Conservation (phyloP, 1,140 invertebrate genomes). For the Microplitis mediator region DNA sequence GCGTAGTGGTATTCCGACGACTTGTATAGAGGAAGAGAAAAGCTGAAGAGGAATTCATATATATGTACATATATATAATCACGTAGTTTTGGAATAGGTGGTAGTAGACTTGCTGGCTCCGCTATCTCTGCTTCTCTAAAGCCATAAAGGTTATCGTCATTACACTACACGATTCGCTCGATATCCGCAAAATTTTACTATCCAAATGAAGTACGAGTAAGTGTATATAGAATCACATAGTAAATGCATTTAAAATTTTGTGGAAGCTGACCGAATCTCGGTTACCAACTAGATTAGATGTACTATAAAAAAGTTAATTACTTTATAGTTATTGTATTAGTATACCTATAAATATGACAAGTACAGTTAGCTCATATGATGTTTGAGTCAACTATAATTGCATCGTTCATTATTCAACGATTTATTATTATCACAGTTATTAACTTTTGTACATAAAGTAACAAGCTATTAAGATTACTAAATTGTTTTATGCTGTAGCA, state of each 20-base stretch:
- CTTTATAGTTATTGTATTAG: too few relatives aligned
- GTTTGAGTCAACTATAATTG: conserved; percentile 14
- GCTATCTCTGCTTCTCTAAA: conserved; percentile 2
- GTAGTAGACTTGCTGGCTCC: background rate
- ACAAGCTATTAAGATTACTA: too few relatives aligned
- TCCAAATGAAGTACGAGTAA: background rate
- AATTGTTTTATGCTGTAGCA: too few relatives aligned
- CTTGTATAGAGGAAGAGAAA: background rate
- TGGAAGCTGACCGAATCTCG: conserved; percentile 7
- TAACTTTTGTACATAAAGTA: too few relatives aligned
- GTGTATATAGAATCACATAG: background rate
- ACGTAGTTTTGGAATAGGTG: background rate
- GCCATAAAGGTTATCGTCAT: conserved; percentile 21
- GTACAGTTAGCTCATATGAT: background rate
- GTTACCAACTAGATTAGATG: background rate
- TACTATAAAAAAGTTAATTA: background rate
- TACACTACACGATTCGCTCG: conserved; percentile 19
- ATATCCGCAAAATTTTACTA: conserved; percentile 9
- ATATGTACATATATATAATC: background rate
- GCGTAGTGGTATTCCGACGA: background rate
- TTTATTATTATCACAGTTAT: too few relatives aligned
- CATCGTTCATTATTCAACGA: conserved; percentile 15
- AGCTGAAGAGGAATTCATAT: background rate
- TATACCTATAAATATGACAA: too few relatives aligned
- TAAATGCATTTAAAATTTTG: background rate